Base-by-base conservation (phyloP, 2,113 vertebrate genomes). In the Jacana jacana region DNA sequence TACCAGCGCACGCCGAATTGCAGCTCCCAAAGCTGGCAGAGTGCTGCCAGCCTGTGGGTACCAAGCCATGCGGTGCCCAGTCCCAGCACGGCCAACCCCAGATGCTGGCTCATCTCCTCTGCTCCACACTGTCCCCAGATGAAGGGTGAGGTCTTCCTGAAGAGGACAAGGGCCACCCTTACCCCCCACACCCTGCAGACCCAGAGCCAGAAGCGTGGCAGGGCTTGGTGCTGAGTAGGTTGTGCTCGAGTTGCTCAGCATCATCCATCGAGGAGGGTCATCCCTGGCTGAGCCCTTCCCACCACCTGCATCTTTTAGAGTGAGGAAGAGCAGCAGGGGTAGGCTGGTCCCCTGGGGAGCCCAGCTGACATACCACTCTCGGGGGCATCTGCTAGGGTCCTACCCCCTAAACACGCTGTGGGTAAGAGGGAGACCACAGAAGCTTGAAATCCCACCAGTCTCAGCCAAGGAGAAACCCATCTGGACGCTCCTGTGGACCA, bases 11-110 rank as follows among this genome's bases (percentile, higher is more conserved):
- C 0, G 0, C 18, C 2, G 4, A 30, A 11, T 64, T n/a, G 12
- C 64, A 49, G 15, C 42, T 85, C 57, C 54, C 2, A 0, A 33
- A 65, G 44, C 84, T 69, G 40, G 44, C 57, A 0, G 0, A 13
- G 31, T 33, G 44, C 30, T 46, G 55, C 54, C 77, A 86, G 64
- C 37, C 37, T 2, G 0, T 6, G 8, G 7, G 69, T 58, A 37
- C 22, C 49, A 54, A 91, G 51, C 51, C n/a, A 3, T 1, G 19
- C 0, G 0, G 49, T 81, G 46, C 55, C 27, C 55, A 42, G 35
- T 28, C 13, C 30, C 44, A 69, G 54, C 48, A 60, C 18, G 1
- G 0, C 33, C 46, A 3, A 24, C 25, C 24, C 30, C 5, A 9
- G 64, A 10, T 2, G 0, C 23, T 39, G 51, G 16, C 35, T 83